These are phyloP conservation scores for Chironomus tepperi DNA, from an alignment of 1,140 invertebrate genomes.

Conservation along the genomic window DNA sequence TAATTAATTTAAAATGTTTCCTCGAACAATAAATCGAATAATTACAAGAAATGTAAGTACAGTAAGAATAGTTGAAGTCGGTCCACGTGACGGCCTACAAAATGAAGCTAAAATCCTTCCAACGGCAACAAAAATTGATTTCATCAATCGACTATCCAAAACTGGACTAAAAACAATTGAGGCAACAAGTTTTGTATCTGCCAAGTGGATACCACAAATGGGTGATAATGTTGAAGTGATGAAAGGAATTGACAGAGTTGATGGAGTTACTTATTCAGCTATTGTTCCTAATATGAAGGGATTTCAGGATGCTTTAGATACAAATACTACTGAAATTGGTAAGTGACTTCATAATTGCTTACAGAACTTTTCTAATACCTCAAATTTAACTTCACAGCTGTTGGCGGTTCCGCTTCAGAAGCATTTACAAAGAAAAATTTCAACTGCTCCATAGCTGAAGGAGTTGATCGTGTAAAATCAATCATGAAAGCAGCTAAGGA, in stretches of 20 bases:
- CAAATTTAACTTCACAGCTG: constrained; percentile 52
- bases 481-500: constrained; percentile 62
- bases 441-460: constrained; percentile 86
- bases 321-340: not conserved
- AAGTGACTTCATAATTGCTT: too few species aligned
- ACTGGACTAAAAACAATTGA: constrained; percentile 87
- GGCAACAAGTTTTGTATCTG: constrained; percentile 94
- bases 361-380: not conserved
- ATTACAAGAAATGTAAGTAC: not conserved
- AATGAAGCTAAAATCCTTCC: constrained; percentile 84
- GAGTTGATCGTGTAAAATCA: constrained; percentile 60
- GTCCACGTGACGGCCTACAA: constrained; percentile 93
- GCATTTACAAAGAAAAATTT: constrained; percentile 88
- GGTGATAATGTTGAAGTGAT: constrained; percentile 77
- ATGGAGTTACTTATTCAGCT: constrained; percentile 75
- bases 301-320: constrained; percentile 55
- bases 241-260: constrained; percentile 54
- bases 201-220: constrained; percentile 98
- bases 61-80: constrained; percentile 86
- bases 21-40: not conserved
- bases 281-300: constrained; percentile 94
- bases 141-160: constrained; percentile 78
- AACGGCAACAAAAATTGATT: constrained; percentile 76
- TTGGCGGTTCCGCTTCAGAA: constrained; percentile 92
- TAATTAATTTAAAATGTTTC: not conserved